Evolutionary conservation across 2,888 invertebrate genomes (phyloP), one percentile per base, ranked within the genome.

Genomic region (Galerucella calmariensis): DNA sequence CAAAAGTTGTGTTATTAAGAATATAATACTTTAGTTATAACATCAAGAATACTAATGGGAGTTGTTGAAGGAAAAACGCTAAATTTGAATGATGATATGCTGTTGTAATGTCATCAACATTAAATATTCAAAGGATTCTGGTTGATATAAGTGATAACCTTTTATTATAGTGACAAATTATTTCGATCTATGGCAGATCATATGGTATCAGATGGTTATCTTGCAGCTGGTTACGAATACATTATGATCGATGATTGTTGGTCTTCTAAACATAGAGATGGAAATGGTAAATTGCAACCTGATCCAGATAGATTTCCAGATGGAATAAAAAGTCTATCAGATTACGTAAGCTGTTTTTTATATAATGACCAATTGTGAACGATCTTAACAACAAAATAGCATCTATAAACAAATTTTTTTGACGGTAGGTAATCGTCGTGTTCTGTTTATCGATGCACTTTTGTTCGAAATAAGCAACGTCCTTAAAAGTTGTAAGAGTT

Each of bases 231-330:
- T 2, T 92, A 92, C 82, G 86, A 90, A 80, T 91, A 91, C 80
- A 85, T 91, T 5, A 89, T 89, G 74, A 88, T 91, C 16, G 91
- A 91, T 79, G 91, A 92, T 83, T 92, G 92, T 83, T 92, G 92
- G 92, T 85, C 90, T 81, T 87, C 88, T 3, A 87, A 86, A 72
- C 83, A 87, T 69, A 85, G 92, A 76, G 90, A 89, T 77, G 80
- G 85, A 53, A 56, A 80, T 8, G 89, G 89, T 20, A 83, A 86
- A 77, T 85, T 92, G 3, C 88, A 89, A 76, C 88, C 91, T 1
- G 91, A 92, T 83, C 88, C 89, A 1, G 81, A 86, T 1, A 84
- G 92, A 76, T 92, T 92, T 84, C 92, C 92, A 0, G 88, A 85
- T 80, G 92, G 92, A 11, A 92, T 92, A 61, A 89, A 89, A 82